Percentiles rank a stretch among this genome's conserved stretches.
Conservation (phyloP, 2,797 vertebrate species). For the Lepidocolaptes lacrymiger region DNA sequence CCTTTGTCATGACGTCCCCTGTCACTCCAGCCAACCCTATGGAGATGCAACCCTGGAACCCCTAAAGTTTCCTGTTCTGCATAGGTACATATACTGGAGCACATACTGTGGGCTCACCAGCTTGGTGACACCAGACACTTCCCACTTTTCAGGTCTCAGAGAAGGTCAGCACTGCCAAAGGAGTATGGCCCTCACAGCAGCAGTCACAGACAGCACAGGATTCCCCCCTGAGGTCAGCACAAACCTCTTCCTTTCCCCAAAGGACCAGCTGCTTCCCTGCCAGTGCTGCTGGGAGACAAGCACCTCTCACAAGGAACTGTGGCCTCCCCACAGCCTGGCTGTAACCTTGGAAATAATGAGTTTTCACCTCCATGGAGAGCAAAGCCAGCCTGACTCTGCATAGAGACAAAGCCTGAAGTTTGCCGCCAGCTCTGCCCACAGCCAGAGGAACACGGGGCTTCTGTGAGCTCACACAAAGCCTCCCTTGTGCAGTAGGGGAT, state of each 20-base stretch:
- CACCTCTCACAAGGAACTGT: not conserved
- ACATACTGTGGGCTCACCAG: fast-evolving
- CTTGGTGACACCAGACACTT: not conserved
- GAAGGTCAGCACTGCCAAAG: not conserved
- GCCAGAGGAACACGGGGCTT: not conserved
- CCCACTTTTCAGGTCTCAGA: not conserved
- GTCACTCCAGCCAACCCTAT: not conserved
- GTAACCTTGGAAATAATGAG: not conserved
- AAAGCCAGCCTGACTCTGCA: not conserved
- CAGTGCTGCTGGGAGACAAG: not conserved
- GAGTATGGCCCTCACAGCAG: not conserved
- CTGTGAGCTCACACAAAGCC: conserved; percentile 5
- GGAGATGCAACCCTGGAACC: fast-evolving
- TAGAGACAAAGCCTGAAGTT: not conserved
- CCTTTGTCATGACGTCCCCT: not conserved
- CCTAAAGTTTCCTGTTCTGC: not conserved
- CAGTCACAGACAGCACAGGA: not conserved
- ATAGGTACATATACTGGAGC: not conserved
- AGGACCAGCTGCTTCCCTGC: not conserved
- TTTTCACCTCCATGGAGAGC: not conserved
- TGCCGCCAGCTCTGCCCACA: conserved; percentile 1
- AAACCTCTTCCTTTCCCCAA: not conserved
- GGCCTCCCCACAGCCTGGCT: not conserved
- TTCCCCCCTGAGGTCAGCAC: not conserved
- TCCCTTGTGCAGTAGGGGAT: conserved; percentile 8